Percentiles rank a stretch among this genome's conserved stretches.
These are phyloP conservation scores for Pseudolycoriella hygida DNA, from an alignment of 2,888 invertebrate genomes.

Conservation along the genomic window DNA sequence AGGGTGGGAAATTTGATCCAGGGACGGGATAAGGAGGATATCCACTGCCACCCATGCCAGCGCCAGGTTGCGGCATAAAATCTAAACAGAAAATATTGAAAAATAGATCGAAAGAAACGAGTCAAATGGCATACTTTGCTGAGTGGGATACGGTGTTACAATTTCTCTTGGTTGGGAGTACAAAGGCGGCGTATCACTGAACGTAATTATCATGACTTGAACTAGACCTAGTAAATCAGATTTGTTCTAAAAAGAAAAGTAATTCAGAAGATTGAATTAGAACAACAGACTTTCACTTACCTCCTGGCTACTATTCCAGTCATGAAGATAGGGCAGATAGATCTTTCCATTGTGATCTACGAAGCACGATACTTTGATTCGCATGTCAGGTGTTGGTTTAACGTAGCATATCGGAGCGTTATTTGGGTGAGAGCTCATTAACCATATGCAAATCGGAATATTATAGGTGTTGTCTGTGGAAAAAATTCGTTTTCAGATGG, in stretches of 20 bases:
- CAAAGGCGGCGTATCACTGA: slow-evolving; percentile 92
- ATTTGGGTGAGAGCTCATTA: slow-evolving; percentile 93
- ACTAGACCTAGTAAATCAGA: slow-evolving; percentile 81
- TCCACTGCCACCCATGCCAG: slow-evolving; percentile 25
- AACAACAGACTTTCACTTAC: slow-evolving; percentile 27
- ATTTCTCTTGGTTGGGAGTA: slow-evolving; percentile 52
- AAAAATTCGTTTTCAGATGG: slow-evolving; percentile 4
- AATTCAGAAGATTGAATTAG: too few species aligned
- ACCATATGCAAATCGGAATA: slow-evolving; percentile 91
- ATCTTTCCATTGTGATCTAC: slow-evolving; percentile 93
- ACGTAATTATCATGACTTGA: slow-evolving; percentile 78
- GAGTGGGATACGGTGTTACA: slow-evolving; percentile 35
- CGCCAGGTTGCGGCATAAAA: slow-evolving; percentile 27
- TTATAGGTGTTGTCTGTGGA: slow-evolving; percentile 60
- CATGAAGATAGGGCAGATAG: slow-evolving; percentile 89
- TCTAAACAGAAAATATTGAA: background rate
- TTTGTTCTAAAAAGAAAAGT: slow-evolving; percentile 17
- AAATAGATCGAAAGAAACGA: background rate
- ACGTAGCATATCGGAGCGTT: slow-evolving; percentile 92
- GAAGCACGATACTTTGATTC: slow-evolving; percentile 82
- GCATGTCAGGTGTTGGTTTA: slow-evolving; percentile 87
- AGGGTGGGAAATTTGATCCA: slow-evolving; percentile 24
- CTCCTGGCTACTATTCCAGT: slow-evolving; percentile 72
- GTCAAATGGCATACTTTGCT: slow-evolving; percentile 12
- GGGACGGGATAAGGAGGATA: slow-evolving; percentile 30